Evolutionary conservation across 2,888 invertebrate genomes (phyloP).

Genomic region (Apodemia mormo): DNA sequence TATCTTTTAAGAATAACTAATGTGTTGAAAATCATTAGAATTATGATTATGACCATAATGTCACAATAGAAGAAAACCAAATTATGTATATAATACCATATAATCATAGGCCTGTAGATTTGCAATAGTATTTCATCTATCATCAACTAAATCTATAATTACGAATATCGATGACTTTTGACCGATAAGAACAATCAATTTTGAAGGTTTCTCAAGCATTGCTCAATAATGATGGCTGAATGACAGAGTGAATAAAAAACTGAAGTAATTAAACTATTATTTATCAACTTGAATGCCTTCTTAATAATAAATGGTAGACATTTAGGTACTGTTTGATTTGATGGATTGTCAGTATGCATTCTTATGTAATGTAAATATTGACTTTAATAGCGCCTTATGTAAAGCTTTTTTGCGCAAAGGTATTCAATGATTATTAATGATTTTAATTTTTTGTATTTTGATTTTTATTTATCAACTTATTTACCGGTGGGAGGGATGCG

Average conservation of each 20-base stretch:
- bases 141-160: slow-evolving; percentile 13
- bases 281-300: slow-evolving; percentile 8
- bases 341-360: slow-evolving; percentile 8
- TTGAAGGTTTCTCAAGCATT: neutral
- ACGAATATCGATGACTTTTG: slow-evolving; percentile 11
- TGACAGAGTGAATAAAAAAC: slow-evolving; percentile 10
- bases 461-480: neutral
- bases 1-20: no score
- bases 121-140: neutral
- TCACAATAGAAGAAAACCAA: neutral
- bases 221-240: slow-evolving; percentile 2
- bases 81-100: neutral
- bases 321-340: slow-evolving; percentile 9
- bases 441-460: neutral
- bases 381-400: slow-evolving; percentile 3
- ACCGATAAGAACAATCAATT: slow-evolving; percentile 3
- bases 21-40: no score
- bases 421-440: neutral
- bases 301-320: slow-evolving; percentile 6
- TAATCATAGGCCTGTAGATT: neutral
- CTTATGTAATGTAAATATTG: neutral
- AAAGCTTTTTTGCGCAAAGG: slow-evolving; percentile 7
- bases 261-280: slow-evolving; percentile 13
- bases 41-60: neutral
- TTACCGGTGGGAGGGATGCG: no score